A percentile compares a stretch with the other conserved stretches of the same genome.
phyloP scores from a whole-genome alignment of 1,140 invertebrate species.

The Drosophila pachea region DNA sequence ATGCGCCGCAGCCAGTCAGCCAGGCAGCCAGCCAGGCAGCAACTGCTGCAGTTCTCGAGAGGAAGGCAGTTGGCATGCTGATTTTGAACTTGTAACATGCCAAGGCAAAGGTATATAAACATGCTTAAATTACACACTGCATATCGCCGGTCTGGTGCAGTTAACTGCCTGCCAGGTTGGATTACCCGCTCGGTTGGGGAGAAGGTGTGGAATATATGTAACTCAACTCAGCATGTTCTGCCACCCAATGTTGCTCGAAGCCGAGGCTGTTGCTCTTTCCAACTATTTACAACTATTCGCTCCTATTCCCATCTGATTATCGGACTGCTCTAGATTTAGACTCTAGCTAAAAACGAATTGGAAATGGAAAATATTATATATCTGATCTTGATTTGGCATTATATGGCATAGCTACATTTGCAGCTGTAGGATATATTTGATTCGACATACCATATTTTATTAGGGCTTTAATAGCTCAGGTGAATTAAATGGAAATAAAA shows the following conservation, averaged over 20 bases:
- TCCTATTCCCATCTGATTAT: slow-evolving; percentile 12
- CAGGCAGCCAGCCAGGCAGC: slow-evolving; percentile 21
- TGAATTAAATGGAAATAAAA: slow-evolving; percentile 8
- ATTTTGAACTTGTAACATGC: slow-evolving; percentile 48
- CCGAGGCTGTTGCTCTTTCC: slow-evolving; percentile 38
- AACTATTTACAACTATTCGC: slow-evolving; percentile 1
- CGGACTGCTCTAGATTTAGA: no score
- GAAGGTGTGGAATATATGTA: slow-evolving; percentile 48
- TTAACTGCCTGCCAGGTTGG: slow-evolving; percentile 25
- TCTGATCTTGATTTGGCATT: no score
- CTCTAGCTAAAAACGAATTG: no score
- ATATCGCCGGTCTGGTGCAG: slow-evolving; percentile 15
- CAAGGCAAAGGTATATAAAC: slow-evolving; percentile 27
- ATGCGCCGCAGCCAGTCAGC: slow-evolving; percentile 39
- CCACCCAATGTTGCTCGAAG: slow-evolving; percentile 32
- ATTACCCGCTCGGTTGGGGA: slow-evolving; percentile 6
- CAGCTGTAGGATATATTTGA: no score
- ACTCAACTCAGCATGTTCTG: slow-evolving; percentile 42
- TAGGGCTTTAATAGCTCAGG: no score
- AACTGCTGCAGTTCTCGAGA: slow-evolving; percentile 9
- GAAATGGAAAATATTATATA: no score
- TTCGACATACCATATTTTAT: no score
- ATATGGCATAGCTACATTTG: no score
- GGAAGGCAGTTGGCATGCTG: slow-evolving; percentile 26
- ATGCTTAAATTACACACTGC: slow-evolving; percentile 47